Percentiles rank a stretch among this genome's conserved stretches.
phyloP scores from a whole-genome alignment of 2,113 vertebrate species.

The Hoplias malabaricus region DNA sequence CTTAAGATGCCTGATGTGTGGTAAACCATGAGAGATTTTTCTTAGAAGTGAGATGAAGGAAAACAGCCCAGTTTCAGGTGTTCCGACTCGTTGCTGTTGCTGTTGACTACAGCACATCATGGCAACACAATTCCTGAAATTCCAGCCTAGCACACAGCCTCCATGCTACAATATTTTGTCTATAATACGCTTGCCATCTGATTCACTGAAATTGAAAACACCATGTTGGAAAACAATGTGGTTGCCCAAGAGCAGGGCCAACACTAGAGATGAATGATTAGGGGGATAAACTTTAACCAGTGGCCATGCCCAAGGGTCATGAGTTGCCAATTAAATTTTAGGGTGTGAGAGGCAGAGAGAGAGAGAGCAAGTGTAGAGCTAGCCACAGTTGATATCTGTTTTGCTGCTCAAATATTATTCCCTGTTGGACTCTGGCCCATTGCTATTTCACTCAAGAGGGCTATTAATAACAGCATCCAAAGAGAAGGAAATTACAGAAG shows the following conservation, averaged over 20 bases:
- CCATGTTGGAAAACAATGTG: no score
- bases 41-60: background rate
- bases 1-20: background rate
- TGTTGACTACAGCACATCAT: background rate
- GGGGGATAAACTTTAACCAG: no score
- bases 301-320: no score
- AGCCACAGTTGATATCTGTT: conserved; percentile 24
- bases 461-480: conserved; percentile 32
- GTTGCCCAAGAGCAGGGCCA: no score
- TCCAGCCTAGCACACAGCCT: no score
- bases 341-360: background rate
- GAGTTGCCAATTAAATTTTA: no score
- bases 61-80: background rate
- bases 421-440: background rate
- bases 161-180: no score
- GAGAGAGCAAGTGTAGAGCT: background rate
- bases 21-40: background rate
- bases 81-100: background rate
- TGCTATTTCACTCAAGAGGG: background rate
- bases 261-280: no score
- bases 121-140: background rate
- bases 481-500: conserved; percentile 8
- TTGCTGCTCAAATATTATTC: conserved; percentile 16
- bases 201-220: no score
- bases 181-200: no score